Conservation (phyloP, 2,113 vertebrate species). For the Chunga burmeisteri region DNA sequence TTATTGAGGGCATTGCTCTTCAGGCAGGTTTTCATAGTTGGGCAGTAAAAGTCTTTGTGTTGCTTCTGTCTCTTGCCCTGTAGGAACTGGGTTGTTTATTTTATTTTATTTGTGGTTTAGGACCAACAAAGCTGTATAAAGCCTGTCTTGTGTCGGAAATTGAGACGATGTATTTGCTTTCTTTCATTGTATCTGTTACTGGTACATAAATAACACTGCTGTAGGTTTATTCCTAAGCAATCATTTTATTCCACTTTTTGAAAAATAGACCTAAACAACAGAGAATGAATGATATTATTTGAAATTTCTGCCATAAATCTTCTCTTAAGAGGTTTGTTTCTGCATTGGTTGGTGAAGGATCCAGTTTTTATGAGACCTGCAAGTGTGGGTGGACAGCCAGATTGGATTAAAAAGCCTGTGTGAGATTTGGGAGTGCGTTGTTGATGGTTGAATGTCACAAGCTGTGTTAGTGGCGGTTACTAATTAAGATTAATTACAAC, state of each 20-base stretch:
- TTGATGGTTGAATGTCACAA: background rate
- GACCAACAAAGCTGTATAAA: background rate
- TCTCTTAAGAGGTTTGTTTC: background rate
- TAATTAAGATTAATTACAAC: constrained; percentile 8
- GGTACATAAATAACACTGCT: background rate
- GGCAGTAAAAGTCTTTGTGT: background rate
- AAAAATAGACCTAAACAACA: background rate
- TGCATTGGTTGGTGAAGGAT: background rate
- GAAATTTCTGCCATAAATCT: background rate
- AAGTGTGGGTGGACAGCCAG: background rate
- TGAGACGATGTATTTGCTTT: background rate
- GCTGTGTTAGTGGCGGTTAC: background rate
- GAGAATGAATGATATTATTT: background rate
- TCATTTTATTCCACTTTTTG: background rate
- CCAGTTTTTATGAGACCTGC: background rate
- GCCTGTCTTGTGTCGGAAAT: background rate
- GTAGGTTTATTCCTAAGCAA: background rate
- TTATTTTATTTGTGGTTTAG: background rate
- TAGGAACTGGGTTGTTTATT: background rate
- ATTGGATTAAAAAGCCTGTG: background rate
- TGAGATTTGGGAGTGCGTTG: background rate
- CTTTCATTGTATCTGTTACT: background rate
- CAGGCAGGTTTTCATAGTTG: background rate
- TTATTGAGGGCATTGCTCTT: background rate
- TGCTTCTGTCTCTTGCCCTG: background rate